These are phyloP conservation scores for Cantharis nigra DNA, from an alignment of 2,888 invertebrate species.

Conservation along the genomic window DNA sequence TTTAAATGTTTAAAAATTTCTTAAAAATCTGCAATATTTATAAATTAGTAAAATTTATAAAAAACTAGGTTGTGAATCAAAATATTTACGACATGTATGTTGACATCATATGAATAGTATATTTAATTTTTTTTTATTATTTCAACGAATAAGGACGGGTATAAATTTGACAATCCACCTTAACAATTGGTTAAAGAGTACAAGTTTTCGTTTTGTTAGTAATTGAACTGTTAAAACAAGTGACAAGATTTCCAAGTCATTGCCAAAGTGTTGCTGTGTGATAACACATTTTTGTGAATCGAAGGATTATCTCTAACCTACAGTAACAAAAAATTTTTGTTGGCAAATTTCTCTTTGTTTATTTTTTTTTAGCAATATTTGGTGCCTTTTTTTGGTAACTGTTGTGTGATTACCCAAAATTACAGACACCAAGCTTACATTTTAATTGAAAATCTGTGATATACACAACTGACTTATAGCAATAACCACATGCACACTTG, in stretches of 20 bases:
- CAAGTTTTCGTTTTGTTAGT: not conserved
- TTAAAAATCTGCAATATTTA: not conserved
- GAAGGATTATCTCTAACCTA: not conserved
- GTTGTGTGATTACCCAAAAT: not conserved
- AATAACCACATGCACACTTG: not conserved
- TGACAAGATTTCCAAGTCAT: not conserved
- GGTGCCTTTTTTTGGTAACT: not conserved
- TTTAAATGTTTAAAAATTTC: not conserved
- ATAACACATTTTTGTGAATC: not conserved
- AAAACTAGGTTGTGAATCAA: not conserved
- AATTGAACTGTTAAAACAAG: not conserved
- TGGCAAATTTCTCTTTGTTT: not conserved
- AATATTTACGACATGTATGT: not conserved
- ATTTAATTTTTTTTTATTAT: not conserved
- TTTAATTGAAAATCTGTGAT: not conserved
- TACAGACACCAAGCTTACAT: not conserved
- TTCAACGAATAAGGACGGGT: not conserved
- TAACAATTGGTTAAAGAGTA: not conserved
- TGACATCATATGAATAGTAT: not conserved
- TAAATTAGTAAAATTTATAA: not conserved
- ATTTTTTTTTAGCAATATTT: not conserved
- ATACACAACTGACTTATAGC: not conserved
- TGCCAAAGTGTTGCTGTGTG: not conserved
- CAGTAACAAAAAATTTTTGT: not conserved
- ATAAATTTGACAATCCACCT: not conserved